Conservation (phyloP, 1,140 invertebrate species). For the Drosophila sp. region DNA sequence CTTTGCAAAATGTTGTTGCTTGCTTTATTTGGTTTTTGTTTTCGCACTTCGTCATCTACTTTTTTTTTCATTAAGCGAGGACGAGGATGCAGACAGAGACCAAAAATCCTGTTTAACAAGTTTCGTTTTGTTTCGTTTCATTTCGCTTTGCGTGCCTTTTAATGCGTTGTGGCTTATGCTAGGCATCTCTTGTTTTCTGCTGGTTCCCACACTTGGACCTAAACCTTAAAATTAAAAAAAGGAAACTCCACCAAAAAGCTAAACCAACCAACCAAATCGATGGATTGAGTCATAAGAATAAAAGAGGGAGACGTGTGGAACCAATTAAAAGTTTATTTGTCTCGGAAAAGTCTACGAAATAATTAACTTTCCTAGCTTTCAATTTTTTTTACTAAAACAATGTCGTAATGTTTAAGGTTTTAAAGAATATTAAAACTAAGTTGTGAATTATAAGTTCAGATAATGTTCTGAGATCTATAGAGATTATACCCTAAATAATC, state of each 20-base stretch:
- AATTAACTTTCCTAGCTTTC: no score
- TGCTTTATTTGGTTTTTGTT: constrained; percentile 11
- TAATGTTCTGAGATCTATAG: no score
- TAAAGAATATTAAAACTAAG: no score
- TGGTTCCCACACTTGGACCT: constrained; percentile 20
- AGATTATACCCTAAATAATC: no score
- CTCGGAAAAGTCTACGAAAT: no score
- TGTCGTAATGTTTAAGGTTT: no score
- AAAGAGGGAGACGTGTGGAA: neutral
- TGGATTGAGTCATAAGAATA: neutral
- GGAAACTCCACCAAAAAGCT: neutral
- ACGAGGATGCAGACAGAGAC: constrained; percentile 25
- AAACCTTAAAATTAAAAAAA: neutral
- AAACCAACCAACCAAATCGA: neutral
- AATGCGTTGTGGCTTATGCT: constrained; percentile 62
- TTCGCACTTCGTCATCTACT: constrained; percentile 15
- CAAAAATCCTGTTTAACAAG: constrained; percentile 72
- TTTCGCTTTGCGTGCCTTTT: constrained; percentile 9
- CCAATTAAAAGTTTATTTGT: neutral
- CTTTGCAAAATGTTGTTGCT: neutral
- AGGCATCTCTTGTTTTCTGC: constrained; percentile 34
- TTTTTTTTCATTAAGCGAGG: constrained; percentile 18
- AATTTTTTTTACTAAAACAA: no score
- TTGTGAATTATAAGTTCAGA: no score
- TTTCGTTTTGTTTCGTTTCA: constrained; percentile 50